These are phyloP conservation scores for Tenualosa thibaudeaui DNA, from an alignment of 2,797 vertebrate genomes.

Conservation along the genomic window DNA sequence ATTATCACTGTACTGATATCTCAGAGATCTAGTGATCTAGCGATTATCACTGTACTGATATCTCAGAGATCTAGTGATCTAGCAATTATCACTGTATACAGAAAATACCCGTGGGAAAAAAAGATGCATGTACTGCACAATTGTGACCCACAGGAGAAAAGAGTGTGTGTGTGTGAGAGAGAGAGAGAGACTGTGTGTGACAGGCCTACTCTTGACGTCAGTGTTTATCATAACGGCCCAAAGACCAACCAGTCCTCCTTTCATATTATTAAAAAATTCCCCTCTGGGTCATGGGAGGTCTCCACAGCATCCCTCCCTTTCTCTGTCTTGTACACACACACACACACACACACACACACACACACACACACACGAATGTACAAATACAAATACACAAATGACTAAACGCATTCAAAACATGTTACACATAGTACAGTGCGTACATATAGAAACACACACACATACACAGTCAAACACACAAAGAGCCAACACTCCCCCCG, in stretches of 20 bases:
- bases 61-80: neutral
- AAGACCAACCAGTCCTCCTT: constrained; percentile 31
- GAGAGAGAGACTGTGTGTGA: neutral
- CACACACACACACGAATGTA: neutral
- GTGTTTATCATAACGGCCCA: constrained; percentile 41
- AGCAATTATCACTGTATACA: neutral
- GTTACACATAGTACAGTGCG: neutral
- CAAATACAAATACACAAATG: neutral
- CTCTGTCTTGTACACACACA: no score
- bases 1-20: no score
- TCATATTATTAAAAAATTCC: constrained; percentile 50
- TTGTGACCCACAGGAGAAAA: neutral
- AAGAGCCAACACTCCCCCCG: neutral
- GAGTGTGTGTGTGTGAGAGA: neutral
- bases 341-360: neutral
- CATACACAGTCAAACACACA: constrained; percentile 26
- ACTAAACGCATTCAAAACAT: neutral
- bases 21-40: no score
- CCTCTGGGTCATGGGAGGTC: constrained; percentile 13
- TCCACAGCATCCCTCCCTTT: neutral
- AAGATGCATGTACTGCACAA: neutral
- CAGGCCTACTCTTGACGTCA: constrained; percentile 7
- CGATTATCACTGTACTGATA: neutral
- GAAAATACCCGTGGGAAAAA: neutral
- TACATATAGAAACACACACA: constrained; percentile 6